These are phyloP conservation scores for Lacerta agilis DNA, from an alignment of 2,797 vertebrate species.

Conservation along the genomic window DNA sequence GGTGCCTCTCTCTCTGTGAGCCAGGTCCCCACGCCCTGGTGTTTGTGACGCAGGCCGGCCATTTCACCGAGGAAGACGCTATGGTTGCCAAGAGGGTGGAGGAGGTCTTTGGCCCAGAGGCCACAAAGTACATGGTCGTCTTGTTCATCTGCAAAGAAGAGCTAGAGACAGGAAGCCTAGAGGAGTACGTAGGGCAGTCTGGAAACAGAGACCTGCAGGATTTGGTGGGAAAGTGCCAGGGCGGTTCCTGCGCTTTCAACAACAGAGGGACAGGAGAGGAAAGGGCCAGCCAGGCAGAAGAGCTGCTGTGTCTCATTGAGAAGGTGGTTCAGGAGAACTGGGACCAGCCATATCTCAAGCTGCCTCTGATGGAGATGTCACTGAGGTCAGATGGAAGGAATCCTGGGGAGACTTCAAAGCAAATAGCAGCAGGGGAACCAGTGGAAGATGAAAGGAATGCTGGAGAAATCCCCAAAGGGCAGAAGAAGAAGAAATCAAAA, in stretches of 20 bases:
- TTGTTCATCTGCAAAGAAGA: conserved; percentile 59
- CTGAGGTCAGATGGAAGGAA: too few species aligned
- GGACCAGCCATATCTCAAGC: too few species aligned
- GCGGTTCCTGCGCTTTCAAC: not conserved
- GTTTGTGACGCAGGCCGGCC: conserved; percentile 44
- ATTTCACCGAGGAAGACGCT: conserved; percentile 16
- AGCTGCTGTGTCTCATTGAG: not conserved
- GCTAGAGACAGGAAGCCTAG: not conserved
- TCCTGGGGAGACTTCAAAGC: not conserved
- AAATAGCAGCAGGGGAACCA: too few species aligned
- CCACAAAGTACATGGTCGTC: conserved; percentile 5
- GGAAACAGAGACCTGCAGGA: not conserved
- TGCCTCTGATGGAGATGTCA: fast-evolving
- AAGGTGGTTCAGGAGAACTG: not conserved
- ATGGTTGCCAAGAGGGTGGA: not conserved
- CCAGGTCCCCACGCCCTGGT: conserved; percentile 34
- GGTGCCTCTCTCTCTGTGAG: fast-evolving
- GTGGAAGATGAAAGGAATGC: too few species aligned
- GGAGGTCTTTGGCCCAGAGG: not conserved
- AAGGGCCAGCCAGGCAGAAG: not conserved
- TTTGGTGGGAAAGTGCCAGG: not conserved
- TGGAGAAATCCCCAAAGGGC: too few species aligned
- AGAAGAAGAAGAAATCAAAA: too few species aligned
- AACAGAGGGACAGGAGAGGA: not conserved
- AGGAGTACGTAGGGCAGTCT: not conserved